These are phyloP conservation scores for Colinus virginianus DNA, from an alignment of 2,113 vertebrate species.

Conservation along the genomic window DNA sequence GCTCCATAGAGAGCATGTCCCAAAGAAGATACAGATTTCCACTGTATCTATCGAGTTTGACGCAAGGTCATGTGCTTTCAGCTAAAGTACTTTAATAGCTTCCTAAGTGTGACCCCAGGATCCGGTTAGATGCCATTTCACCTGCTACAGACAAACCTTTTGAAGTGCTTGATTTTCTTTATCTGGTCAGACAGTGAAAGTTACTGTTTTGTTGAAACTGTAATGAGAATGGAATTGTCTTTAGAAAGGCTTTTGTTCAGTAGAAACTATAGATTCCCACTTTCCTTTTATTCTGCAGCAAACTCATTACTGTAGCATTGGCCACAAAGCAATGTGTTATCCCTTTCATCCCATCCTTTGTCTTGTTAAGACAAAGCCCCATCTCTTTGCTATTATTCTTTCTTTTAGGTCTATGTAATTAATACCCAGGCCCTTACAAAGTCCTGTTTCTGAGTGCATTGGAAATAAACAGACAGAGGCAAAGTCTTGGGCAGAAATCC, in stretches of 20 bases:
- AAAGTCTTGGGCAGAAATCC: neutral
- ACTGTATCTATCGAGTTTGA: neutral
- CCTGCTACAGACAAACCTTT: neutral
- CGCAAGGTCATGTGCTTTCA: neutral
- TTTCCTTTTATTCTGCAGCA: slow-evolving; percentile 31
- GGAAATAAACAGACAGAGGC: neutral
- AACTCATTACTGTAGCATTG: slow-evolving; percentile 23
- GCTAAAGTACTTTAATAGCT: neutral
- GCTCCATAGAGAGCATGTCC: fast-evolving
- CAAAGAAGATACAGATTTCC: neutral
- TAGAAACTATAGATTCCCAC: neutral
- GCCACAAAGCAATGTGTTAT: neutral
- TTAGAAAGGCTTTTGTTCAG: slow-evolving; percentile 20
- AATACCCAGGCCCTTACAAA: neutral
- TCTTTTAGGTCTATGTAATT: slow-evolving; percentile 2
- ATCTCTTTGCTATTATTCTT: neutral
- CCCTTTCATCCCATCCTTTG: slow-evolving; percentile 15
- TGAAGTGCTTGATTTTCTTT: neutral
- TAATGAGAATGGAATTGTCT: slow-evolving; percentile 26
- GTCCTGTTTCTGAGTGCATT: neutral
- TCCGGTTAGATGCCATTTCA: neutral
- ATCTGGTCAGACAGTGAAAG: neutral
- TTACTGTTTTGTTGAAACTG: slow-evolving; percentile 26
- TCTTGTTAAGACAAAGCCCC: neutral
- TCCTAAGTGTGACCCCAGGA: neutral